These are phyloP conservation scores for Leptopilina drosophilae DNA, from an alignment of 2,888 invertebrate genomes.

Conservation along the genomic window DNA sequence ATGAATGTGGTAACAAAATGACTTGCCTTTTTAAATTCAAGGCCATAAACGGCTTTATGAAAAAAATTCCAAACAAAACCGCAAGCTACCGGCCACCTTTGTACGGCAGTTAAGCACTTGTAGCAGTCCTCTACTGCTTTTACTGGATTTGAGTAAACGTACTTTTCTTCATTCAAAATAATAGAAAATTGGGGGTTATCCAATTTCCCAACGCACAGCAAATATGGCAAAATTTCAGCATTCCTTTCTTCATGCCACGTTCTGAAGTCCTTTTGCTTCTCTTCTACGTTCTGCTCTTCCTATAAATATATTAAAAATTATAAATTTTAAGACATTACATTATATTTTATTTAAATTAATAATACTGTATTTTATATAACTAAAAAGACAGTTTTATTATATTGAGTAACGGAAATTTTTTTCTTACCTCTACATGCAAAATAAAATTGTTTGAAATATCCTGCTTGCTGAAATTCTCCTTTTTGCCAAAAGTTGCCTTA, in stretches of 20 bases:
- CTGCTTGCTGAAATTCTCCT: no score
- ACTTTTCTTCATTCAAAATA: conserved; percentile 7
- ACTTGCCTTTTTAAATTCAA: conserved; percentile 3
- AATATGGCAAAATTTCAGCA: neutral
- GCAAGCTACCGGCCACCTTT: neutral
- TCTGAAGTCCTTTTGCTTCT: neutral
- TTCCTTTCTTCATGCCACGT: neutral
- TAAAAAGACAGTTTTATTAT: no score
- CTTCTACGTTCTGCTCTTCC: neutral
- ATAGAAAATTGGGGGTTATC: conserved; percentile 23
- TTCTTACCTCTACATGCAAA: no score
- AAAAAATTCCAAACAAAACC: conserved; percentile 30
- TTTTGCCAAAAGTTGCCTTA: no score
- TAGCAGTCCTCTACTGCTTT: conserved; percentile 25
- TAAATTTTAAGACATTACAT: neutral
- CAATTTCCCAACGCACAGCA: conserved; percentile 9
- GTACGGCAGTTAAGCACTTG: conserved; percentile 14
- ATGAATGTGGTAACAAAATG: neutral
- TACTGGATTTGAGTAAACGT: neutral
- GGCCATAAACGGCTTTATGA: conserved; percentile 3
- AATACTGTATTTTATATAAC: no score
- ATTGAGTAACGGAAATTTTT: no score
- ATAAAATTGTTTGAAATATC: no score
- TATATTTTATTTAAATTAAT: no score
- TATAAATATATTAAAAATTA: neutral